Conservation (phyloP, 2,888 invertebrate genomes). For the Amiota minor region DNA sequence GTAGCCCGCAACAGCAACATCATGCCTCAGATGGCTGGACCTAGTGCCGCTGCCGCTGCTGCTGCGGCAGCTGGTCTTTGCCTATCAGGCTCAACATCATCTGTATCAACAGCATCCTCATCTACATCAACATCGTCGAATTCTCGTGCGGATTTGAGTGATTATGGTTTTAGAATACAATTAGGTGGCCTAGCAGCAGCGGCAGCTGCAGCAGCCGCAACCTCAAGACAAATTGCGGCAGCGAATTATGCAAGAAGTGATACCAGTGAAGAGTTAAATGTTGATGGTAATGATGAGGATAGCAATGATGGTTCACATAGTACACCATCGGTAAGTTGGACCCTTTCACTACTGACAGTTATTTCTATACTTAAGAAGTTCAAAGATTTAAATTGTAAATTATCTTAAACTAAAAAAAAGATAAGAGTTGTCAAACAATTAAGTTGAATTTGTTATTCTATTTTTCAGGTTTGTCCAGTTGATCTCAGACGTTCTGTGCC, state of each 20-base stretch:
- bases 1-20: constrained; percentile 61
- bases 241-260: constrained; percentile 73
- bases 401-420: too few relatives aligned
- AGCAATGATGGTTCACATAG: constrained; percentile 73
- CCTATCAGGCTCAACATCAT: constrained; percentile 35
- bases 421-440: not conserved
- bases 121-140: constrained; percentile 41
- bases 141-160: constrained; percentile 70
- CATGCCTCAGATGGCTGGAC: constrained; percentile 52
- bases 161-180: constrained; percentile 74
- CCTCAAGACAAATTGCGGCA: constrained; percentile 70
- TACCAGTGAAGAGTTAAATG: constrained; percentile 74
- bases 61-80: constrained; percentile 35
- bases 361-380: not conserved
- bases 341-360: not conserved
- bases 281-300: constrained; percentile 73
- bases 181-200: constrained; percentile 73
- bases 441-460: not conserved
- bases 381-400: too few relatives aligned
- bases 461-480: constrained; percentile 71
- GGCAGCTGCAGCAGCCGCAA: constrained; percentile 71
- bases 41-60: constrained; percentile 46
- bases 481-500: constrained; percentile 72
- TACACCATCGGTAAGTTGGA: constrained; percentile 72
- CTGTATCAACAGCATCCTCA: constrained; percentile 23